Conservation (phyloP, 2,113 vertebrate species). For the Sylvilagus bachmani region DNA sequence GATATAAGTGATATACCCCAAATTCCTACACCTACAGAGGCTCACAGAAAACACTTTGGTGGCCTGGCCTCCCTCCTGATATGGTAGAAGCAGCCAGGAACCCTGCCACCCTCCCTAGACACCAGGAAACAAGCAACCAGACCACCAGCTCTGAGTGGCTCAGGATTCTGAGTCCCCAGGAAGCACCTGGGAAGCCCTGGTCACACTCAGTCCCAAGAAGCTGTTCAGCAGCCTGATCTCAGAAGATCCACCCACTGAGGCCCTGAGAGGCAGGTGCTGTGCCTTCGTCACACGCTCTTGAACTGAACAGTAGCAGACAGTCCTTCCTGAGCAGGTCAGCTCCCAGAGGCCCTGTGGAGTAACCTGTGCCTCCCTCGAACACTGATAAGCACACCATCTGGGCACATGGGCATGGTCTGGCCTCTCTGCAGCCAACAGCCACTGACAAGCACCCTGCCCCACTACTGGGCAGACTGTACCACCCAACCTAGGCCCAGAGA, state of each 20-base stretch:
- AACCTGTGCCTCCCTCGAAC: background rate
- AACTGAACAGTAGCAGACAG: background rate
- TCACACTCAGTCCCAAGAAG: background rate
- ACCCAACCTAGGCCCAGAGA: background rate
- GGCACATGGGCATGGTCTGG: background rate
- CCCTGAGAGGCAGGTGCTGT: background rate
- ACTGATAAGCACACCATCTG: background rate
- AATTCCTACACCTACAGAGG: too few relatives aligned
- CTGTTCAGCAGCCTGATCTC: background rate
- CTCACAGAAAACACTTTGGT: too few relatives aligned
- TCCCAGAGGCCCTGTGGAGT: background rate
- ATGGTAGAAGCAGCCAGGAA: too few relatives aligned
- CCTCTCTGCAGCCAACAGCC: background rate
- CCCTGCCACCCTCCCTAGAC: too few relatives aligned
- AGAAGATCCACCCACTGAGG: background rate
- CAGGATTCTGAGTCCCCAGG: too few relatives aligned
- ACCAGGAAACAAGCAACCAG: too few relatives aligned
- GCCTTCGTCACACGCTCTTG: background rate
- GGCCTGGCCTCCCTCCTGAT: too few relatives aligned
- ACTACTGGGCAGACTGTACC: background rate
- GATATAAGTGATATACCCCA: too few relatives aligned
- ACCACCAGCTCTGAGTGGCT: too few relatives aligned
- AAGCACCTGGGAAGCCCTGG: too few relatives aligned
- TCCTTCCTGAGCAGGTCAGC: background rate
- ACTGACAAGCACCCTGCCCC: too few relatives aligned